A percentile compares a stretch with the other conserved stretches of the same genome.
Conservation (phyloP, 2,888 invertebrate genomes). For the Sympetrum striolatum region DNA sequence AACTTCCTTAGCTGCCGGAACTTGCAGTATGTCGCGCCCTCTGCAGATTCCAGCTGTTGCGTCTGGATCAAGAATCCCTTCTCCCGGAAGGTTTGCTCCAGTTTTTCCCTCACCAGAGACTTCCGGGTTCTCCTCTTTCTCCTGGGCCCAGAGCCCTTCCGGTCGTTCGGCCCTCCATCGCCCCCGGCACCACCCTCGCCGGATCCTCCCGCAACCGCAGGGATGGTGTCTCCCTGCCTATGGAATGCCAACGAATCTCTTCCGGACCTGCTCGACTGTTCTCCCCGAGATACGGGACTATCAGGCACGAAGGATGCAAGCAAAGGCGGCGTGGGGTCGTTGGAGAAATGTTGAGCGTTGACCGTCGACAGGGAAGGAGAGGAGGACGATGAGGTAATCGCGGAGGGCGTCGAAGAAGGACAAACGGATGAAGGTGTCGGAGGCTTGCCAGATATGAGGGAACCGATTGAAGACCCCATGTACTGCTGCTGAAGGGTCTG, state of each 20-base stretch:
- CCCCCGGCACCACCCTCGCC: conserved; percentile 52
- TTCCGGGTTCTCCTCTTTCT: conserved; percentile 79
- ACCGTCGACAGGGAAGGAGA: not conserved
- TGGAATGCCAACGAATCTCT: conserved; percentile 59
- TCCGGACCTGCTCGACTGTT: conserved; percentile 60
- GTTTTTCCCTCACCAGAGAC: conserved; percentile 83
- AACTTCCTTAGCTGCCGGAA: conserved; percentile 90
- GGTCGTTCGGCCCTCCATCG: not conserved
- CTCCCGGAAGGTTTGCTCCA: conserved; percentile 91
- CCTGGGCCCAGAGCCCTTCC: conserved; percentile 51
- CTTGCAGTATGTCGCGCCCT: conserved; percentile 93
- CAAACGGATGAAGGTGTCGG: not conserved
- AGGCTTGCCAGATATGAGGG: not conserved
- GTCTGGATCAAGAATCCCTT: conserved; percentile 93
- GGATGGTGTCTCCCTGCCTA: conserved; percentile 65
- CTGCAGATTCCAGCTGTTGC: conserved; percentile 89
- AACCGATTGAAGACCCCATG: conserved; percentile 1
- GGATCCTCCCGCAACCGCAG: conserved; percentile 55
- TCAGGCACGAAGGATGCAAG: not conserved
- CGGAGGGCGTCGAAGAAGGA: not conserved
- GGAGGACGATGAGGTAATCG: not conserved
- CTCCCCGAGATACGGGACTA: not conserved
- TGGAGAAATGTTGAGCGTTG: conserved; percentile 6
- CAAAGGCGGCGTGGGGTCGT: not conserved
- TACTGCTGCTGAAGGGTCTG: conserved; percentile 65